Conservation (phyloP, 2,113 vertebrate species). For the Gymnorhina tibicen region DNA sequence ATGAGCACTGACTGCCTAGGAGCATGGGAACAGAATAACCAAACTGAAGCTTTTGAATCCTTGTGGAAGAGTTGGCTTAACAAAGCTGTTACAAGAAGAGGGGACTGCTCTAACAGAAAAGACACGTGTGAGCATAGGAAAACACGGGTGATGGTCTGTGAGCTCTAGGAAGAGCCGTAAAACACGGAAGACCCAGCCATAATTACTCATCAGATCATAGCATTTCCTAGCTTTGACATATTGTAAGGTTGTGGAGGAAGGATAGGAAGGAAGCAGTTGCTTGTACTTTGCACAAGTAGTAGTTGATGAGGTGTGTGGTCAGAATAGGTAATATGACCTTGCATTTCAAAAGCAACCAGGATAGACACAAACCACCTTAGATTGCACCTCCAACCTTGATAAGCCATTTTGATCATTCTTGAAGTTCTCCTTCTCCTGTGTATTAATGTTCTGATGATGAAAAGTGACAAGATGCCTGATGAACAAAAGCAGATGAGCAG, state of each 20-base stretch:
- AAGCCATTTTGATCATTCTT: not conserved
- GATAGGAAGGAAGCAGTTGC: not conserved
- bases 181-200: not conserved
- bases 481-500: not conserved
- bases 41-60: not conserved
- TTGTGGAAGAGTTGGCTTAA: not conserved
- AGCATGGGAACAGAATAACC: not conserved
- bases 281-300: not conserved
- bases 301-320: not conserved
- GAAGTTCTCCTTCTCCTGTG: not conserved
- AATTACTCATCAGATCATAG: not conserved
- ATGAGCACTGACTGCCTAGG: not conserved
- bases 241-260: not conserved
- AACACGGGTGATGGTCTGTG: not conserved
- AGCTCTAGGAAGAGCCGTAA: not conserved
- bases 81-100: not conserved
- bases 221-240: not conserved
- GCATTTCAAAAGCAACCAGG: not conserved
- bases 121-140: not conserved
- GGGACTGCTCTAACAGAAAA: not conserved
- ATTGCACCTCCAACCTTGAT: not conserved
- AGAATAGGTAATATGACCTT: not conserved
- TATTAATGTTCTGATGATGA: not conserved
- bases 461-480: not conserved
- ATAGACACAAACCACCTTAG: not conserved